Conservation (phyloP, 1,140 invertebrate species). For the Nasonia vitripennis region DNA sequence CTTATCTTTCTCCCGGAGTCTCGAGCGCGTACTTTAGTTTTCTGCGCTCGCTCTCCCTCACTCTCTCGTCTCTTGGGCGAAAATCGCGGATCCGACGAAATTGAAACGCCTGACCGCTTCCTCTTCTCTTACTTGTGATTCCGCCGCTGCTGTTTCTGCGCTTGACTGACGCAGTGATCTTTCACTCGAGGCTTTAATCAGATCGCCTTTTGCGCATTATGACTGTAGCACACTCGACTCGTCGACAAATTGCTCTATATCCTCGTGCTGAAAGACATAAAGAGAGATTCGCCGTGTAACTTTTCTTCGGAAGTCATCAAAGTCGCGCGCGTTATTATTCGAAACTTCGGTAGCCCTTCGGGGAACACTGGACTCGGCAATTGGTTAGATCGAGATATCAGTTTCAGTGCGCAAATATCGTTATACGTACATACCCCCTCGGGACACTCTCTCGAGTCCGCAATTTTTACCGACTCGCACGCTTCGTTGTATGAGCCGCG, state of each 20-base stretch:
- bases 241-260: not conserved
- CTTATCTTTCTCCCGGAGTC: conserved; percentile 54
- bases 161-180: conserved; percentile 36
- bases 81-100: conserved; percentile 40
- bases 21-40: conserved; percentile 19
- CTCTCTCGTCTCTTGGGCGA: not conserved
- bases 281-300: not conserved
- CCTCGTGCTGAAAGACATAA: not conserved
- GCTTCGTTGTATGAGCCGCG: not conserved
- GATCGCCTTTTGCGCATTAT: conserved; percentile 21
- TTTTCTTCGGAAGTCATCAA: not conserved
- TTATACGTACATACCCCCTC: not conserved
- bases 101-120: conserved; percentile 44
- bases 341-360: not conserved
- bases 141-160: not conserved
- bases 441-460: conserved; percentile 3
- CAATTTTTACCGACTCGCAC: conserved; percentile 21
- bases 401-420: conserved; percentile 9
- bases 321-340: not conserved
- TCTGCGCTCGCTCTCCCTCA: not conserved
- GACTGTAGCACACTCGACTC: not conserved
- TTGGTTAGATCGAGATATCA: not conserved
- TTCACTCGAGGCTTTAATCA: conserved; percentile 24
- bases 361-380: not conserved
- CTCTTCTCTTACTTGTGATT: not conserved